These are phyloP conservation scores for Charanyca ferruginea DNA, from an alignment of 2,888 invertebrate genomes.

Conservation along the genomic window DNA sequence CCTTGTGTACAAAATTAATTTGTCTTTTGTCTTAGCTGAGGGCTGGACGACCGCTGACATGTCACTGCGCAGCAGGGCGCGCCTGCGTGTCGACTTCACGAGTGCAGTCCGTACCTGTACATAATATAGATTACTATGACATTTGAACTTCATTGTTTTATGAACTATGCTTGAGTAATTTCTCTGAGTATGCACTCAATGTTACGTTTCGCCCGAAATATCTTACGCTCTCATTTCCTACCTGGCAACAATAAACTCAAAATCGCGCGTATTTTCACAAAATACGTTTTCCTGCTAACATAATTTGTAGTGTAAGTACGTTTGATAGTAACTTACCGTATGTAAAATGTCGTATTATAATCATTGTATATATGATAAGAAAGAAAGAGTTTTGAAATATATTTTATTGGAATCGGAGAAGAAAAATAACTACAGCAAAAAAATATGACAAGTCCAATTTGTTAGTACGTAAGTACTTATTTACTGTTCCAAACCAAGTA, in stretches of 20 bases:
- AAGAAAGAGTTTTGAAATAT: background rate
- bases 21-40: constrained; percentile 90
- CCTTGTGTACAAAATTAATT: constrained; percentile 91
- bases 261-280: background rate
- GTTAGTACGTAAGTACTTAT: constrained; percentile 70
- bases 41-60: constrained; percentile 80
- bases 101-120: constrained; percentile 28
- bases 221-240: too few relatives aligned
- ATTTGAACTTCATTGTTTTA: constrained; percentile 62
- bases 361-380: constrained; percentile 1
- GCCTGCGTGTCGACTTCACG: constrained; percentile 52
- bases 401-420: constrained; percentile 66
- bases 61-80: constrained; percentile 86
- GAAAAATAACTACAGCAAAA: constrained; percentile 75
- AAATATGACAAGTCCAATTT: constrained; percentile 83
- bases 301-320: background rate
- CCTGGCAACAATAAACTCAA: too few relatives aligned
- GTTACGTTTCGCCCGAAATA: background rate
- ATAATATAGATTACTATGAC: constrained; percentile 44
- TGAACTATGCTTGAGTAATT: constrained; percentile 20
- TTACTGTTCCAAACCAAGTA: constrained; percentile 67
- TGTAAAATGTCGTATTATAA: background rate
- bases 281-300: background rate
- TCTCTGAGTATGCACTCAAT: constrained; percentile 39
- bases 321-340: background rate